Evolutionary conservation across 92 coral and sea anemone genomes (phyloP), one percentile per base, ranked within the genome.

Genomic region (Epizoanthus scotinus): DNA sequence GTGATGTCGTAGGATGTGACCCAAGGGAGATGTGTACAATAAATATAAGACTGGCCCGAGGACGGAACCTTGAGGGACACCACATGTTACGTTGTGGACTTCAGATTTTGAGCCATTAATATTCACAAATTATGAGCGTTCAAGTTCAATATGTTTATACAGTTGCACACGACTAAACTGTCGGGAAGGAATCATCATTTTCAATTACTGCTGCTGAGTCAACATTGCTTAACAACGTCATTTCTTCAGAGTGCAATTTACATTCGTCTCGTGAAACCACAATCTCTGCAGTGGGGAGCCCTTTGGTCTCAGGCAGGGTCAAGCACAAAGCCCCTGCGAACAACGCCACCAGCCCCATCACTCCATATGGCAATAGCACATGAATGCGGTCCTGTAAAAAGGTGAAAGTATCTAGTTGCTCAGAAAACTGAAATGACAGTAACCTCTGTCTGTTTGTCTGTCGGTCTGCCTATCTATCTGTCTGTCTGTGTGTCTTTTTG

Each of bases 271-370:
- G 70, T 24, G 86, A 75, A 21, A 29, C 82, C 63, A 83, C 68
- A n/a, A 47, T 83, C 63, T 83, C 86, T 29, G 73, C 75, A 15
- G 86, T 83, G 3, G 86, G 82, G 42, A 63, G 66, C 6, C 54
- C 60, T 4, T 17, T 63, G 34, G 86, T 83, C 59, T 83, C 86
- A 28, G 86, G 86, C 67, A 83, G 78, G 34, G 29, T 83, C 74
- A 83, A 83, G 82, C 86, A 83, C 70, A 74, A 59, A 26, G 73
- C 6, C 3, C 86, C 86, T 31, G 82, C 68, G 21, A 83, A n/a
- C 70, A 63, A 59, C 31, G 82, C 66, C 52, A 83, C 66, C 17
- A 40, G 82, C 42, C 70, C 74, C 54, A 83, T 72, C 12, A 83
- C 67, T 1, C 73, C 40, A 34, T 83, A 83, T 5, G 86, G 86